These are phyloP conservation scores for Eonycteris spelaea DNA, from an alignment of 2,113 vertebrate species.

Conservation along the genomic window DNA sequence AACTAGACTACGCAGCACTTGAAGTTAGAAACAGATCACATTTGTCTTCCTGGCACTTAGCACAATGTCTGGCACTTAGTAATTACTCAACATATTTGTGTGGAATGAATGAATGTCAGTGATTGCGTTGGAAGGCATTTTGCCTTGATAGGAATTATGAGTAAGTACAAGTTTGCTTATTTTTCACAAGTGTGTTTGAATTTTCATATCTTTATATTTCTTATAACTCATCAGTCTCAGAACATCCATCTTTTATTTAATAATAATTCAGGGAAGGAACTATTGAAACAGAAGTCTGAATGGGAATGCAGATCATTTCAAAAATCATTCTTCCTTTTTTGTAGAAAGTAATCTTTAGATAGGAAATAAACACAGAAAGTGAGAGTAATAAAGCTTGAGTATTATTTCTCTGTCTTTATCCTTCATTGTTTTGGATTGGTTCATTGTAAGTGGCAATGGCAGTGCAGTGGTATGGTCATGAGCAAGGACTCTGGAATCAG, in stretches of 20 bases:
- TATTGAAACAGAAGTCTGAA: background rate
- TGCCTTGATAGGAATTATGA: background rate
- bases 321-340: background rate
- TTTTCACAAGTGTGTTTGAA: conserved; percentile 25
- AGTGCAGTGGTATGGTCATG: background rate
- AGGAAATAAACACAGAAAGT: background rate
- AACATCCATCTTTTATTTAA: background rate
- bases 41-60: background rate
- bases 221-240: background rate
- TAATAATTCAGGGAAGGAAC: background rate
- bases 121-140: background rate
- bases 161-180: background rate
- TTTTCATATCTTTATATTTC: background rate
- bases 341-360: background rate
- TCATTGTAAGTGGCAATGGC: background rate
- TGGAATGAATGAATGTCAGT: background rate
- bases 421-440: background rate
- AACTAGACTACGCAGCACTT: background rate
- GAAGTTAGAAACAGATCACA: background rate
- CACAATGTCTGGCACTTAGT: background rate
- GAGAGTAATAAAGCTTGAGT: background rate
- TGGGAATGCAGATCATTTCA: background rate
- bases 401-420: background rate
- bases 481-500: background rate
- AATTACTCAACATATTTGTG: background rate